Evolutionary conservation across 2,888 invertebrate genomes (phyloP).

Genomic region (Hypercompe scribonia): DNA sequence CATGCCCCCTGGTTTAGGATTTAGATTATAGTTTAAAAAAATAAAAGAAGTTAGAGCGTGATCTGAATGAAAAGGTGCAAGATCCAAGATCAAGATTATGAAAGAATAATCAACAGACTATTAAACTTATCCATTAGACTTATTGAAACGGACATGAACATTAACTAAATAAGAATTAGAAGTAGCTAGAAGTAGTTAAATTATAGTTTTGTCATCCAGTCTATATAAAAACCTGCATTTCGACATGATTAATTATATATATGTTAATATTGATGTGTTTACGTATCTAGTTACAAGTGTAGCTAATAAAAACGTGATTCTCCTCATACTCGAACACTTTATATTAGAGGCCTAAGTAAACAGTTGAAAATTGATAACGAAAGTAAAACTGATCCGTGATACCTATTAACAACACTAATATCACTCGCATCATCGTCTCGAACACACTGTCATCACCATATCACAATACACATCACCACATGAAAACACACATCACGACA

Average conservation of each 20-base stretch:
- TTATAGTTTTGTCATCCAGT: neutral
- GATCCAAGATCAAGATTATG: neutral
- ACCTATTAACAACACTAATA: conserved; percentile 43
- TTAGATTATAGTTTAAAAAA: neutral
- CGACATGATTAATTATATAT: neutral
- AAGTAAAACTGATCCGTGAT: conserved; percentile 18
- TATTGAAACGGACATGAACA: neutral
- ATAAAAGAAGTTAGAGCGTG: neutral
- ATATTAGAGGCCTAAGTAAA: neutral
- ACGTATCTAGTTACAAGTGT: neutral
- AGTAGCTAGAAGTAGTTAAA: neutral
- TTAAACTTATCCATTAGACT: neutral
- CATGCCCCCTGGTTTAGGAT: too few species aligned
- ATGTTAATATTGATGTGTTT: neutral
- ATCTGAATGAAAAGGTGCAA: neutral
- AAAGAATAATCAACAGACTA: neutral
- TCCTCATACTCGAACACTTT: neutral
- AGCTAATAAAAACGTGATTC: neutral
- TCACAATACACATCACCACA: conserved; percentile 11
- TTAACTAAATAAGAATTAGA: neutral
- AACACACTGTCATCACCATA: conserved; percentile 21
- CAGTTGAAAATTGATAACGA: conserved; percentile 6
- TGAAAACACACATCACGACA: conserved; percentile 15
- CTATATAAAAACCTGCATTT: neutral
- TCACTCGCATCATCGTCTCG: conserved; percentile 28